Percentiles rank a stretch among this genome's conserved stretches.
These are phyloP conservation scores for Lagopus muta DNA, from an alignment of 2,113 vertebrate genomes.

Conservation along the genomic window DNA sequence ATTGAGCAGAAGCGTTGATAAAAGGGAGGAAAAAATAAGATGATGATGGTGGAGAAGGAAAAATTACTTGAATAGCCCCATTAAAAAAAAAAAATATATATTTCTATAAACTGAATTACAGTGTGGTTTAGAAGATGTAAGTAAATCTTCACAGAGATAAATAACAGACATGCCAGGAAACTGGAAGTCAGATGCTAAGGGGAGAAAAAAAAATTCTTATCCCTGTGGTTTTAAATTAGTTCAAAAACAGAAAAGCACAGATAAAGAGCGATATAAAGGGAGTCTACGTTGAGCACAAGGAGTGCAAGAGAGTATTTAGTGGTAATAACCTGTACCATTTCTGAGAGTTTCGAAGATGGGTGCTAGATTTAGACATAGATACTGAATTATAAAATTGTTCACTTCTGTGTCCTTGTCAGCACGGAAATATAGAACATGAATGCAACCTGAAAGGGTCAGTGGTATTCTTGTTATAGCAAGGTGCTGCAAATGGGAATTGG, in stretches of 20 bases:
- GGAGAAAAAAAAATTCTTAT: neutral
- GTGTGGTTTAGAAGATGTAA: neutral
- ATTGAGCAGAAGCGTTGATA: neutral
- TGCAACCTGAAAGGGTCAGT: neutral
- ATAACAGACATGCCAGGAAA: neutral
- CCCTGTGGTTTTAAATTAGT: neutral
- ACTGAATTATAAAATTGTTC: neutral
- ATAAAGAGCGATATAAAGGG: neutral
- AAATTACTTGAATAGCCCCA: neutral
- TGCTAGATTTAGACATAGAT: neutral
- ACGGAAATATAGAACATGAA: neutral
- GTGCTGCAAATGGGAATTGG: rapidly evolving
- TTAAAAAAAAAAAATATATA: neutral
- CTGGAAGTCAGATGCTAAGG: neutral
- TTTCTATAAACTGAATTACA: conserved; percentile 29
- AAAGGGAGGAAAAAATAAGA: neutral
- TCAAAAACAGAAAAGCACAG: neutral
- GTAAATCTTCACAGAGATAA: conserved; percentile 9
- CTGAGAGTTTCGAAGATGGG: neutral
- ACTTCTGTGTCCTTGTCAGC: neutral
- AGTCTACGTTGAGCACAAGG: neutral
- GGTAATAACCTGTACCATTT: neutral
- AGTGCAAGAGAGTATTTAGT: neutral
- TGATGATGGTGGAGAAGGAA: neutral
- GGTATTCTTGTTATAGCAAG: neutral